A percentile compares a stretch with the other conserved stretches of the same genome.
Evolutionary conservation across 2,888 invertebrate genomes (phyloP).

Genomic region (Ctenicera cuprea): DNA sequence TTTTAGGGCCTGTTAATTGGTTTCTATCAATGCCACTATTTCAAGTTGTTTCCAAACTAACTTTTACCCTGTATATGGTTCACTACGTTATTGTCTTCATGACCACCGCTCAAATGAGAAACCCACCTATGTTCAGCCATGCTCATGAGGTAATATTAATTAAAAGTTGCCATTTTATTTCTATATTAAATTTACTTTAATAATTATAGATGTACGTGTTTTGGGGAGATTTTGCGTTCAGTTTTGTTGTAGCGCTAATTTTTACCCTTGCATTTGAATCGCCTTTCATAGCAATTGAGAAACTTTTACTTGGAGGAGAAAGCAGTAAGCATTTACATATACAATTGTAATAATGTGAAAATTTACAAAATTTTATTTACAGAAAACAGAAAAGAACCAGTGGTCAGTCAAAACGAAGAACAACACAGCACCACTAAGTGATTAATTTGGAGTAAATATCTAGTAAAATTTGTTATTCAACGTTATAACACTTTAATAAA

Average conservation of each 20-base stretch:
- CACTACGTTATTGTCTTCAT: constrained; percentile 69
- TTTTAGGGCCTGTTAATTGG: constrained; percentile 75
- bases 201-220: constrained; percentile 30
- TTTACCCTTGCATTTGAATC: constrained; percentile 31
- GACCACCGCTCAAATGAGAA: constrained; percentile 55
- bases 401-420: no score
- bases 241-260: background rate
- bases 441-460: no score
- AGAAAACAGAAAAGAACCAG: no score
- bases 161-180: no score
- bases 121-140: constrained; percentile 58
- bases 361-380: no score
- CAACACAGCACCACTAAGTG: no score
- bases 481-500: no score
- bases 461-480: no score
- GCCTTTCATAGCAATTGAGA: constrained; percentile 20
- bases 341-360: no score
- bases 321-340: no score
- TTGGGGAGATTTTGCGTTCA: constrained; percentile 37
- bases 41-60: constrained; percentile 73
- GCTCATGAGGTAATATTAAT: constrained; percentile 62
- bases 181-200: background rate
- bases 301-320: background rate
- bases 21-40: constrained; percentile 72
- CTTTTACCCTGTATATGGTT: constrained; percentile 73